Evolutionary conservation across 1,140 invertebrate genomes (phyloP).

Genomic region (Hesperophylax magnus): DNA sequence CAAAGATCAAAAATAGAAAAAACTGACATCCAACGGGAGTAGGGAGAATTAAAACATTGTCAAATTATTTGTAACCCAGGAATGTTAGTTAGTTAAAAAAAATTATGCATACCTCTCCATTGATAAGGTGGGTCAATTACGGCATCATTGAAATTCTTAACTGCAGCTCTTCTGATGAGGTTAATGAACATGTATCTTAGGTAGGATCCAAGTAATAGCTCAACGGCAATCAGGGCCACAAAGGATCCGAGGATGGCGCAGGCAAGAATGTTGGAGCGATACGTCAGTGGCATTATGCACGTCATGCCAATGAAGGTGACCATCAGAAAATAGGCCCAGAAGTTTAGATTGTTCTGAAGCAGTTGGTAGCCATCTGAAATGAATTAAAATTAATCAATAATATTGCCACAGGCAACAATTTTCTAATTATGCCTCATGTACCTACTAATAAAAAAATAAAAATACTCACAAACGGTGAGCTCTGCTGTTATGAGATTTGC

Average conservation of each 20-base stretch:
- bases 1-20: too few species aligned
- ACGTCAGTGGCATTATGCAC: slow-evolving; percentile 68
- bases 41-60: too few species aligned
- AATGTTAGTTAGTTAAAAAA: background rate
- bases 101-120: slow-evolving; percentile 69
- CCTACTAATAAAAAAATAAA: too few species aligned
- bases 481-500: too few species aligned
- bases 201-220: slow-evolving; percentile 76
- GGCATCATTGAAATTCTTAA: slow-evolving; percentile 73
- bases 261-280: slow-evolving; percentile 74
- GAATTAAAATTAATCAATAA: background rate
- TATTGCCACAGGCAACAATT: too few species aligned
- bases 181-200: slow-evolving; percentile 82
- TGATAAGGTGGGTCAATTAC: slow-evolving; percentile 76
- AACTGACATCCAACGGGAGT: too few species aligned
- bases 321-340: slow-evolving; percentile 74
- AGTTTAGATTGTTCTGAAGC: slow-evolving; percentile 72
- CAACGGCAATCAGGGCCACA: slow-evolving; percentile 73
- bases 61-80: too few species aligned
- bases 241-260: slow-evolving; percentile 78
- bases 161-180: slow-evolving; percentile 72
- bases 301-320: slow-evolving; percentile 70
- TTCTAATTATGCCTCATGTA: too few species aligned
- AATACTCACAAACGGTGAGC: too few species aligned
- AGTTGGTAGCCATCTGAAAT: slow-evolving; percentile 72